These are phyloP conservation scores for Myripristis jacobus DNA, from an alignment of 2,797 vertebrate species.

Conservation along the genomic window DNA sequence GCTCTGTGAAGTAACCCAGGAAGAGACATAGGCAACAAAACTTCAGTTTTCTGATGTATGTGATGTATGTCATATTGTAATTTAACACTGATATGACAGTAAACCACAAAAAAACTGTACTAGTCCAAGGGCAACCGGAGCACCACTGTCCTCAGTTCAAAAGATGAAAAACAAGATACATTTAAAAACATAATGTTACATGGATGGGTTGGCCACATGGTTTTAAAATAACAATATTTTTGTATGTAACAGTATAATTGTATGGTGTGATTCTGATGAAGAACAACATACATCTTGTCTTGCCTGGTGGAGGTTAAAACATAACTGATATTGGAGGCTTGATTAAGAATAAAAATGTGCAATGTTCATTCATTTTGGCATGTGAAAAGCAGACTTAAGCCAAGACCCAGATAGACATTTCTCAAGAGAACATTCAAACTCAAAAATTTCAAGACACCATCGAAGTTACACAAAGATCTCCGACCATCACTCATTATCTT, in stretches of 20 bases:
- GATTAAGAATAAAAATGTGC: too few species aligned
- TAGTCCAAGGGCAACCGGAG: too few species aligned
- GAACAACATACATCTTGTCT: not conserved
- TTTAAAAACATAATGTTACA: not conserved
- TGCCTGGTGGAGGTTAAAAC: not conserved
- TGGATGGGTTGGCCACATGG: not conserved
- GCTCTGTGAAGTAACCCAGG: not conserved
- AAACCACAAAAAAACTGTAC: too few species aligned
- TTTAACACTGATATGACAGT: too few species aligned
- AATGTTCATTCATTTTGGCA: conserved; percentile 5
- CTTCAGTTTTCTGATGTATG: not conserved
- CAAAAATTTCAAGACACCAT: too few species aligned
- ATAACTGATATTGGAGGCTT: not conserved
- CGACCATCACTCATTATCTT: too few species aligned
- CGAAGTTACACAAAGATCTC: too few species aligned
- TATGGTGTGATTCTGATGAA: too few species aligned
- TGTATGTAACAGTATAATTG: not conserved
- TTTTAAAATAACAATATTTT: too few species aligned
- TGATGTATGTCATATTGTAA: not conserved
- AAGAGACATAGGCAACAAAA: not conserved
- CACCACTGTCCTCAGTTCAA: conserved; percentile 28
- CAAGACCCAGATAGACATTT: not conserved
- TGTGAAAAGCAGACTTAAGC: conserved; percentile 1
- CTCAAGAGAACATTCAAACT: not conserved
- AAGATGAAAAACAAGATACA: not conserved